Evolutionary conservation across 2,113 vertebrate species (phyloP).

Genomic region (Stegostoma tigrinum): DNA sequence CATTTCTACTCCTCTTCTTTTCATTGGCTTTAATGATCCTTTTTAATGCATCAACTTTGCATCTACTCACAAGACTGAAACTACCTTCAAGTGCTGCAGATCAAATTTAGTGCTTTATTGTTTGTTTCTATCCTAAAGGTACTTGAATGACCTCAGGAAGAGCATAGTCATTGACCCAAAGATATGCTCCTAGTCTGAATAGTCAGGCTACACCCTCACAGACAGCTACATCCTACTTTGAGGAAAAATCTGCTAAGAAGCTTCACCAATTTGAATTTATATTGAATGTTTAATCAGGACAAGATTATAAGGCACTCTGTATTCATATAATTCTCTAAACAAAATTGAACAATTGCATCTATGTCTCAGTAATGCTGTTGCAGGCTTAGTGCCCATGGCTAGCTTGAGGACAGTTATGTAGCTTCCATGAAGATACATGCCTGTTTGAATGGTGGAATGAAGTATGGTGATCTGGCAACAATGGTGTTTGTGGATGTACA

Average conservation of each 20-base stretch:
- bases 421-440: neutral
- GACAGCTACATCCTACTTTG: neutral
- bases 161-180: neutral
- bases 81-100: neutral
- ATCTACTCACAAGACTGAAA: neutral
- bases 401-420: neutral
- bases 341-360: neutral
- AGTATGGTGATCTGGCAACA: neutral
- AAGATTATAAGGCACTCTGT: neutral
- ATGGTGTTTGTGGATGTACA: neutral
- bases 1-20: neutral
- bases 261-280: neutral
- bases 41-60: neutral
- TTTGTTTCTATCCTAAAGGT: neutral
- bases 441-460: constrained; percentile 34
- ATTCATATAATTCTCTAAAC: neutral
- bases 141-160: neutral
- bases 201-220: neutral
- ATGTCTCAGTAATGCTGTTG: neutral
- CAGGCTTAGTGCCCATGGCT: neutral
- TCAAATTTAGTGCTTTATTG: neutral
- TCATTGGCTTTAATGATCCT: neutral
- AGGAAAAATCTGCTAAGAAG: neutral
- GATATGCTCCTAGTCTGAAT: neutral
- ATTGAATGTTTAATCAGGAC: neutral